phyloP scores from a whole-genome alignment of 1,140 invertebrate species.

The Bombus ignitus region DNA sequence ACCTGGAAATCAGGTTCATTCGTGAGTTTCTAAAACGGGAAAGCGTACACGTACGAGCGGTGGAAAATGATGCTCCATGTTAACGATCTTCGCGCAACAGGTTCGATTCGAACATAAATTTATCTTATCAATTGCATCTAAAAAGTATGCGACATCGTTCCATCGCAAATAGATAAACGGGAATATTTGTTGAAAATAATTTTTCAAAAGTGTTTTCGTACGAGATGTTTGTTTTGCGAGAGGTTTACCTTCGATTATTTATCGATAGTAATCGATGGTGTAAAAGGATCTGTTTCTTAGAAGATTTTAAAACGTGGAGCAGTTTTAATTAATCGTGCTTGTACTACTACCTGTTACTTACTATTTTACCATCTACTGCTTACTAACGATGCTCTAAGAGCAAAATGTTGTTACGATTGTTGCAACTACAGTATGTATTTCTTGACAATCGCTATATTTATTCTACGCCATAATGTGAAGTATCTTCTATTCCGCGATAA shows the following conservation, averaged over 20 bases:
- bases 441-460: not conserved
- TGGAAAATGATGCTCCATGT: not conserved
- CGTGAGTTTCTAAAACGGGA: not conserved
- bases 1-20: conserved; percentile 48
- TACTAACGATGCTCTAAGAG: not conserved
- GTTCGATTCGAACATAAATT: conserved; percentile 41
- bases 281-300: no score
- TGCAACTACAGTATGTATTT: not conserved
- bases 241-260: not conserved
- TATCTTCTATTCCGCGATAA: no score
- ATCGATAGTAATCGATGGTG: not conserved
- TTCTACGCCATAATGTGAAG: not conserved
- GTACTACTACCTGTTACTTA: no score
- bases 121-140: not conserved
- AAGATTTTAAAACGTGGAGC: no score
- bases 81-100: conserved; percentile 48
- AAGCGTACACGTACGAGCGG: not conserved
- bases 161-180: not conserved
- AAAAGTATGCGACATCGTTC: not conserved
- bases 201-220: no score
- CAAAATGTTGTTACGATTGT: not conserved
- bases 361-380: no score
- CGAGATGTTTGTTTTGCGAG: no score
- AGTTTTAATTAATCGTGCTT: no score
- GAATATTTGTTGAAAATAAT: not conserved